Evolutionary conservation across 1,140 invertebrate species (phyloP), one percentile per base, ranked within the genome.

Genomic region (Pissodes strobi): DNA sequence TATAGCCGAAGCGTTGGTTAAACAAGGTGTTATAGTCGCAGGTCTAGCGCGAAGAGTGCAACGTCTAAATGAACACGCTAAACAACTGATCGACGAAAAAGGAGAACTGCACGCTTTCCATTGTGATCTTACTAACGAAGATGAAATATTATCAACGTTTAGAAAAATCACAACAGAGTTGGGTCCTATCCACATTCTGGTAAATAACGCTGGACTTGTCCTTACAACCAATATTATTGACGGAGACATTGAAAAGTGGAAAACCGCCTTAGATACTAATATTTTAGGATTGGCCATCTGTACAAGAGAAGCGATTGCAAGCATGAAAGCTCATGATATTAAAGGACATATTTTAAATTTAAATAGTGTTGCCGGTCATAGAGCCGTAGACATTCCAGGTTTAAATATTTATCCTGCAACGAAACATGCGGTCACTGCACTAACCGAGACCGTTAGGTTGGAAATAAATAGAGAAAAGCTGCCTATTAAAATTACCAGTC

Each of bases 161-260:
- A 70, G 83, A 45, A 85, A 82, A 80, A 82, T 86, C 10, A 81
- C 85, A 45, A 73, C 81, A 8, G 81, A 82, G 1, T 77, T 86
- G 21, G 88, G 86, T 4, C 84, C 85, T 10, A 79, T 90, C 0
- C 84, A 90, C 71, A 78, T 92, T 2, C 79, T 90, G 39, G 79
- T 93, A 18, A 92, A 92, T 72, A 90, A 89, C 73, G 90, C 90
- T 3, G 90, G 87, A 12, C 25, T 71, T 2, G 49, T 69, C 1
- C 49, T 51, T 0, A 45, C 60, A 0, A 41, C 45, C 12, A 57
- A 23, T 13, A 37, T 61, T 2, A 15, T 52, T 1, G 38, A 43
- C 53, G 38, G 59, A 17, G 22, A 49, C 25, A 37, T 53, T 19
- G 17, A 41, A 15, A 23, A 34, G 10, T 52, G 46, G 49, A 62